Evolutionary conservation across 37 sponge, comb jelly and placozoan genomes (phyloP).

Genomic region (Theonella swinhoei): DNA sequence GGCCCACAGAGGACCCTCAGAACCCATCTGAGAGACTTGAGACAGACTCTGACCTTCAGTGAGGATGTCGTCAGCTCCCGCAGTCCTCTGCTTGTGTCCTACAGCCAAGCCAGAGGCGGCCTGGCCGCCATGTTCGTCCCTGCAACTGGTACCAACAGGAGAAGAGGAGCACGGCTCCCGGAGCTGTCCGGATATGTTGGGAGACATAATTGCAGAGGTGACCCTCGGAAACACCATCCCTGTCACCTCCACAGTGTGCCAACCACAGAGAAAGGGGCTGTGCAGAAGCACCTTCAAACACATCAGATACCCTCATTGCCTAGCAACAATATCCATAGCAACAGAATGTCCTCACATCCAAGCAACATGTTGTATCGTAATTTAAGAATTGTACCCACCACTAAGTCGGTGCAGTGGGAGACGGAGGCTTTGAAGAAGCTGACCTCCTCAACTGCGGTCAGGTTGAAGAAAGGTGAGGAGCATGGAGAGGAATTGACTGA

Average conservation of each 20-base stretch:
- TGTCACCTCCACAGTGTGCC: conserved; percentile 29
- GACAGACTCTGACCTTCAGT: conserved; percentile 35
- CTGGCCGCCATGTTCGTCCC: not conserved
- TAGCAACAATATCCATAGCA: too few relatives aligned
- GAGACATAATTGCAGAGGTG: conserved; percentile 34
- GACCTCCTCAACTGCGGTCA: conserved; percentile 42
- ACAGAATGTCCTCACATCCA: not conserved
- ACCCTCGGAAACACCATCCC: conserved; percentile 28
- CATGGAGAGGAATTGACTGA: not conserved
- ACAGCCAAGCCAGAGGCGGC: conserved; percentile 15
- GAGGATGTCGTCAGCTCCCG: conserved; percentile 45
- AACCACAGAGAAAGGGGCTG: not conserved
- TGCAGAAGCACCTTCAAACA: too few relatives aligned
- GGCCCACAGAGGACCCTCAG: not conserved
- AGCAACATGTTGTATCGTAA: not conserved
- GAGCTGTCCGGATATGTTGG: not conserved
- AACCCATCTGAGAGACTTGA: conserved; percentile 15
- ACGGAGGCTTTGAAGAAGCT: conserved; percentile 15
- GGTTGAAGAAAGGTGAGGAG: not conserved
- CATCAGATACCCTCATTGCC: too few relatives aligned
- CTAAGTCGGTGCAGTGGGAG: conserved; percentile 38
- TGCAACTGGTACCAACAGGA: not conserved
- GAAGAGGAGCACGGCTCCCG: not conserved
- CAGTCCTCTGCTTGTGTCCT: conserved; percentile 29
- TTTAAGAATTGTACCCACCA: not conserved